Conservation (phyloP, 2,797 vertebrate genomes). For the Mus minutoides region DNA sequence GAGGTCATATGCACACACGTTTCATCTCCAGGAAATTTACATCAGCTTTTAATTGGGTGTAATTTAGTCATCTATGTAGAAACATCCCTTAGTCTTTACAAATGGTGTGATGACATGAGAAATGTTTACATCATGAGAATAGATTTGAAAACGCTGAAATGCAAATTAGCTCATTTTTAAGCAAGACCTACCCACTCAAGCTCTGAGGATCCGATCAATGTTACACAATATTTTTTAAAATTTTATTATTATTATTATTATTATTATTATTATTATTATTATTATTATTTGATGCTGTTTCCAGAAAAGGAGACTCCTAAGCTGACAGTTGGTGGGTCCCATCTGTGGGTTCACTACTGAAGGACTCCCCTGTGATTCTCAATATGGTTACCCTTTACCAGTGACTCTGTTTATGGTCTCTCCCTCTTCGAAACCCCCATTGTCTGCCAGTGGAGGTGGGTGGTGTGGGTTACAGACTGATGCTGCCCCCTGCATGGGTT, state of each 20-base stretch:
- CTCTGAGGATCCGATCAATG: not conserved
- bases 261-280: not conserved
- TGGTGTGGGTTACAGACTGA: not conserved
- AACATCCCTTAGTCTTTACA: not conserved
- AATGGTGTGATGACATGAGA: not conserved
- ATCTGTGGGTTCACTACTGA: not conserved
- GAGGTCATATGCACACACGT: not conserved
- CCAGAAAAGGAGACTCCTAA: not conserved
- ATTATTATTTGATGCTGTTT: not conserved
- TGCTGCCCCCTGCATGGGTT: not conserved
- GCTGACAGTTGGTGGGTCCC: not conserved
- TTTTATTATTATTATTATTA: not conserved
- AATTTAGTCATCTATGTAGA: not conserved
- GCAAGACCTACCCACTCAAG: not conserved
- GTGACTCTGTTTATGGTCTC: not conserved
- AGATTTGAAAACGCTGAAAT: not conserved
- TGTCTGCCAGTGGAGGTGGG: not conserved
- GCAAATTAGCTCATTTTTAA: constrained; percentile 32
- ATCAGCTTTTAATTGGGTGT: not conserved
- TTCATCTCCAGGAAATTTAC: not conserved
- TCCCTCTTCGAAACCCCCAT: no score
- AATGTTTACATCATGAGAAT: not conserved
- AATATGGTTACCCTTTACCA: not conserved
- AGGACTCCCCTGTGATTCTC: constrained; percentile 27
- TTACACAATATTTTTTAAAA: not conserved